These are phyloP conservation scores for Pseudochirops cupreus DNA, from an alignment of 2,797 vertebrate species.

Conservation along the genomic window DNA sequence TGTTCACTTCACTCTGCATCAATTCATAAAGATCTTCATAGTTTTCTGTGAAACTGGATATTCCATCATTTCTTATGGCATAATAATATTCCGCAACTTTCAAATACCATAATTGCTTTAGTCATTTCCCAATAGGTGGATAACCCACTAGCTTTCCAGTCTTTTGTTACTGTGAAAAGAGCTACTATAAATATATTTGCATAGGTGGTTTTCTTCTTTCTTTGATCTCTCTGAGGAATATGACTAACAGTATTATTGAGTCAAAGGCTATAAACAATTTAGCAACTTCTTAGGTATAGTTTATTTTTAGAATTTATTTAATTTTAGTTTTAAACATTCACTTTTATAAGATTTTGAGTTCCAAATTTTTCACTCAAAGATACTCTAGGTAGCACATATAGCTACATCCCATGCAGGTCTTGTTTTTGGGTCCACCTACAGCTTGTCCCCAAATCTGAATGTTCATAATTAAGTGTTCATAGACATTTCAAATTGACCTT, in stretches of 20 bases:
- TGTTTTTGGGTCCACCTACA: not conserved
- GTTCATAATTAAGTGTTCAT: not conserved
- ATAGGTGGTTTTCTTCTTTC: not conserved
- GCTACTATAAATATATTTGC: not conserved
- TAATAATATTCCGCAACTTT: not conserved
- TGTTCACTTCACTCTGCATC: not conserved
- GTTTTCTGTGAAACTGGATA: not conserved
- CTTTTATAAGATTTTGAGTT: no score
- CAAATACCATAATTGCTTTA: not conserved
- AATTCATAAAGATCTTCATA: not conserved
- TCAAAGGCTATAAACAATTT: not conserved
- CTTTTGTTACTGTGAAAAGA: not conserved
- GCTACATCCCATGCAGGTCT: not conserved
- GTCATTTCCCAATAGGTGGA: not conserved
- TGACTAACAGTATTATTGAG: not conserved
- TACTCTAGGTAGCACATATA: not conserved
- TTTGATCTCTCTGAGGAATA: not conserved
- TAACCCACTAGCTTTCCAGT: not conserved
- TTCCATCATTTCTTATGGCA: not conserved
- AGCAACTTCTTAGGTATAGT: not conserved
- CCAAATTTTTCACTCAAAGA: not conserved
- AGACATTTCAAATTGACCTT: not conserved
- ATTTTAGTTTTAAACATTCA: no score
- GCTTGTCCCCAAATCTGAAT: not conserved
- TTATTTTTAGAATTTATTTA: no score